Evolutionary conservation across 1,140 invertebrate species (phyloP).

Genomic region (Vanessa tameamea): DNA sequence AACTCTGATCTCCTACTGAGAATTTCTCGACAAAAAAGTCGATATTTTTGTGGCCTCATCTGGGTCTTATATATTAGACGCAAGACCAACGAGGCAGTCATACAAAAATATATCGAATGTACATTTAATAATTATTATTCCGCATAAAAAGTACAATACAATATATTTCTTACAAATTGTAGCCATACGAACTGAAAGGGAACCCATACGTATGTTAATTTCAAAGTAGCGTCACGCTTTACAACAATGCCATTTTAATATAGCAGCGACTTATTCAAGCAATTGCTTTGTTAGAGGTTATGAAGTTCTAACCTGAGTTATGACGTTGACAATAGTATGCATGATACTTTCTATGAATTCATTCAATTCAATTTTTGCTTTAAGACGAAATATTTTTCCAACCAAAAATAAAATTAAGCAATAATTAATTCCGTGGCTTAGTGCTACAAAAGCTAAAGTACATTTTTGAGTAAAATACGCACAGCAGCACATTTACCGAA

Average conservation of each 20-base stretch:
- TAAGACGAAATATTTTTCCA: neutral
- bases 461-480: no score
- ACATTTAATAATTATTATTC: no score
- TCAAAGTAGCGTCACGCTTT: conserved; percentile 9
- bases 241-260: neutral
- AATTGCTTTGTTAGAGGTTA: conserved; percentile 23
- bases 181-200: conserved; percentile 1
- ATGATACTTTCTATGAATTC: conserved; percentile 1
- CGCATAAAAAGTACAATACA: neutral
- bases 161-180: conserved; percentile 4
- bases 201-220: conserved; percentile 13
- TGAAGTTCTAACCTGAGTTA: conserved; percentile 8
- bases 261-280: conserved; percentile 12
- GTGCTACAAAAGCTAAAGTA: no score
- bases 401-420: neutral
- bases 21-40: no score
- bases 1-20: no score
- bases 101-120: neutral
- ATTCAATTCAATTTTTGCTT: neutral
- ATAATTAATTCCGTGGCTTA: no score
- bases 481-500: no score
- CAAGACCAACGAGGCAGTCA: neutral
- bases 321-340: conserved; percentile 6
- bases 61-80: no score
- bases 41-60: no score